Base-by-base conservation (phyloP, 2,797 vertebrate genomes). In the Anniella stebbinsi region DNA sequence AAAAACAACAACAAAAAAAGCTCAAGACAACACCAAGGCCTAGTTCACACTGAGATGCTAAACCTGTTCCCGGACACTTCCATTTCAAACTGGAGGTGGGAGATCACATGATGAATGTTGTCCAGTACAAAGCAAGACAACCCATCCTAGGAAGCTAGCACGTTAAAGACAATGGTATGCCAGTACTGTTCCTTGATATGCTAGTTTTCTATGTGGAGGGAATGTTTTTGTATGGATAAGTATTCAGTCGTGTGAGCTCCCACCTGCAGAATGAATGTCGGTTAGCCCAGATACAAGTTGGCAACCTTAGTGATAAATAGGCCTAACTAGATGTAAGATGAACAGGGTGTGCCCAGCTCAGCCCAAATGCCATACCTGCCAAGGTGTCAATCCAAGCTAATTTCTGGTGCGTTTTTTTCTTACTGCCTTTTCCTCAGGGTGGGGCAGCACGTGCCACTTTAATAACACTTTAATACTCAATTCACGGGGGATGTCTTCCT, bases 301-400 rank as follows among this genome's bases (percentile, higher is more conserved):
- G 66, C 30, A 13, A 17, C 2, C 38, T 36, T 41, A 78, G 63
- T 25, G 73, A 48, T 9, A 78, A 13, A 18, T 75, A 18, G 72
- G 72, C 41, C 75, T 67, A 48, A 1, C 33, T 10, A 90, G 89
- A 45, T 88, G 25, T 76, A 25, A 87, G 80, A 80, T 77, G 69
- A 88, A 87, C 38, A 72, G 63, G 67, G 51, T 80, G 91, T 89
- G 48, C 89, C 36, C 0, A 84, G 18, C 66, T 66, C 78, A 78
- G 76, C 18, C 60, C 87, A 66, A 45, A 48, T 57, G 45, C 38
- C 28, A 25, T 92, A 33, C 69, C 17, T 8, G 48, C 60, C 83
- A 25, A 84, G 72, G 66, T 0, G 0, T 18, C 15, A 85, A 51
- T 86, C 83, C 69, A 88, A 69, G 75, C 5, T 0, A 48, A 84